Percentiles rank a stretch among this genome's conserved stretches.
phyloP scores from a whole-genome alignment of 2,113 vertebrate species.

The Monarcha castaneiventris region DNA sequence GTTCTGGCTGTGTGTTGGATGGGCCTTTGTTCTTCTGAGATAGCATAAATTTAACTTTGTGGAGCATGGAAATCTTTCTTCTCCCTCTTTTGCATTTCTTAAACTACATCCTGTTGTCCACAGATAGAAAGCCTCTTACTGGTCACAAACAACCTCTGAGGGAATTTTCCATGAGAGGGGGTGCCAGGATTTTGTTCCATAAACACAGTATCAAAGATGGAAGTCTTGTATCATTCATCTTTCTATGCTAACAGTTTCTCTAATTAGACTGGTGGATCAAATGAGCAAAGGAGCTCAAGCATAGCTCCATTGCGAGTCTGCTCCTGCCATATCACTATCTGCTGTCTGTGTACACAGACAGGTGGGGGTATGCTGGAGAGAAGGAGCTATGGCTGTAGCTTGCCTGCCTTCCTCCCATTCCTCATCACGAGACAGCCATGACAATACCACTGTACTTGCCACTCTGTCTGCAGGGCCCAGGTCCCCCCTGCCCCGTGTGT shows the following conservation, averaged over 20 bases:
- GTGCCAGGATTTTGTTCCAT: background rate
- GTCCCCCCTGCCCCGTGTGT: background rate
- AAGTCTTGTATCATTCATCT: background rate
- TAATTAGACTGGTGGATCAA: conserved; percentile 29
- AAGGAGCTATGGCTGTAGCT: background rate
- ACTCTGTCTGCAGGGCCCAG: background rate
- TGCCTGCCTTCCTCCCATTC: background rate
- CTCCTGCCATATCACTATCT: conserved; percentile 38
- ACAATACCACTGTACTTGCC: background rate
- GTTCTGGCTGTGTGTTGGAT: background rate
- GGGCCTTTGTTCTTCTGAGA: background rate
- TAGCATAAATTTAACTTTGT: background rate
- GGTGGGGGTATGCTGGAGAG: background rate
- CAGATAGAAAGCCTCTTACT: background rate
- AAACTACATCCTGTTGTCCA: background rate
- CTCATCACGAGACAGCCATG: background rate
- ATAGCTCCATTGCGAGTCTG: background rate
- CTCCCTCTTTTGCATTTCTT: background rate
- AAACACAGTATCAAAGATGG: background rate
- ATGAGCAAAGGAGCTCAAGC: conserved; percentile 43
- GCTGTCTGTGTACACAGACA: conserved; percentile 9
- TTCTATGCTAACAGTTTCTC: background rate
- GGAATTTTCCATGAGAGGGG: background rate
- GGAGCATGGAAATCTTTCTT: background rate
- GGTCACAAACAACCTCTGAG: background rate